Evolutionary conservation across 2,888 invertebrate genomes (phyloP), one percentile per base, ranked within the genome.

Genomic region (Neocrepidodera transversa): DNA sequence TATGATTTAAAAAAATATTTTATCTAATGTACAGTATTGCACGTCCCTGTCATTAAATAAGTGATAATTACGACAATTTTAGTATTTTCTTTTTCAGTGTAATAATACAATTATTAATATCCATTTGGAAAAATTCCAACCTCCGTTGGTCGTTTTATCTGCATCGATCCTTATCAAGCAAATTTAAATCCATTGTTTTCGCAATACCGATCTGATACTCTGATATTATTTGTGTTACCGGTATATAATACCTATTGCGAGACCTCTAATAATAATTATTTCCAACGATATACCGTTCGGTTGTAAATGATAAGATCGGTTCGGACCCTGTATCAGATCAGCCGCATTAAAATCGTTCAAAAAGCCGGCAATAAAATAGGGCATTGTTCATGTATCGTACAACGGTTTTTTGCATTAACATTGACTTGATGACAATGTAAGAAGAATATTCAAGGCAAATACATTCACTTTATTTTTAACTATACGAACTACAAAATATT

Each of bases 201-300:
- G 38, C 16, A 16, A 16, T 17, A 10, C 17, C 38, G 38, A 38
- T 38, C 8, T 38, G 8, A 38, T 38, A 17, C 17, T 16, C 17
- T 10, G 38, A 38, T 38, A 16, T 16, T 38, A 38, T 17, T 17
- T 17, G 10, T 2, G 2, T 17, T 10, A 10, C 17, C 14, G 38
- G 5, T 38, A 38, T n/a, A 23, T 36, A 11, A 36, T 45, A 45
- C 42, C 42, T 52, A 42, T 45, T 36, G 7, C 45, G n/a, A 35
- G 42, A 23, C 53, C 35, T 54, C 13, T 30, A 32, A 55, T 50
- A 54, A 60, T 58, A 58, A 63, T 58, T 52, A 60, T 63, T 63
- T 55, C 51, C 51, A 58, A 43, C 58, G 35, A 58, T 49, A 43
- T 60, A 60, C 63, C 60, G 63, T 58, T 58, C 55, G n/a, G 51